Evolutionary conservation across 2,113 vertebrate species (phyloP), one percentile per base, ranked within the genome.

Genomic region (Echinops telfairi): DNA sequence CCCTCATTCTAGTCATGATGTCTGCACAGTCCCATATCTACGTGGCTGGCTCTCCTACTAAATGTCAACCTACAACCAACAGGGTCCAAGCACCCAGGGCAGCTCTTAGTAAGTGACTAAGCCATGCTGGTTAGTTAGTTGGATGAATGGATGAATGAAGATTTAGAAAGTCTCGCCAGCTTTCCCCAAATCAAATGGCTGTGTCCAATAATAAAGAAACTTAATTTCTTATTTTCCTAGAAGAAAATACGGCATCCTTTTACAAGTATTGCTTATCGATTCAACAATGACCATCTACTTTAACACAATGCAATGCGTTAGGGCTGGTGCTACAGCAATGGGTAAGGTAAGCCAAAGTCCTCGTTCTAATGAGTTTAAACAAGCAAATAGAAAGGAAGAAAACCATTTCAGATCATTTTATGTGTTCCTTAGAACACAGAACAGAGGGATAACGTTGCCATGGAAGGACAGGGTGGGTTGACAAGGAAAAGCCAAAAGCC

Each of bases 91-190:
- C 11, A 90, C n/a, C 36, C 88, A 76, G 29, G 43, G 92, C 16
- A 77, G 14, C 82, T 86, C 12, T 57, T 78, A 31, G 36, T 60
- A 82, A 92, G 10, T 47, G 86, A 83, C 94, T 27, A 96, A 90
- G 33, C 86, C 80, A 58, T 68, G 20, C 57, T 70, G 75, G 31
- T 68, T 66, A 25, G 43, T 14, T 88, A 6, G 23, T 38, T 84
- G 1, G 17, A 68, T 38, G 10, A 27, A 78, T 88, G 47, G 47
- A 53, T 66, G 77, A 77, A 77, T 36, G 57, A 77, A 6, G 70
- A 75, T 33, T 7, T 81, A 9, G 88, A 78, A 29, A 78, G 27
- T 53, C 29, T 47, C 19, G 53, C 2, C 31, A 53, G 47, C 64
- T 81, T 79, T 33, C 31, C 73, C 70, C 90, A 86, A 83, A 40